Evolutionary conservation across 2,113 vertebrate species (phyloP).

Genomic region (Acanthisitta chloris): DNA sequence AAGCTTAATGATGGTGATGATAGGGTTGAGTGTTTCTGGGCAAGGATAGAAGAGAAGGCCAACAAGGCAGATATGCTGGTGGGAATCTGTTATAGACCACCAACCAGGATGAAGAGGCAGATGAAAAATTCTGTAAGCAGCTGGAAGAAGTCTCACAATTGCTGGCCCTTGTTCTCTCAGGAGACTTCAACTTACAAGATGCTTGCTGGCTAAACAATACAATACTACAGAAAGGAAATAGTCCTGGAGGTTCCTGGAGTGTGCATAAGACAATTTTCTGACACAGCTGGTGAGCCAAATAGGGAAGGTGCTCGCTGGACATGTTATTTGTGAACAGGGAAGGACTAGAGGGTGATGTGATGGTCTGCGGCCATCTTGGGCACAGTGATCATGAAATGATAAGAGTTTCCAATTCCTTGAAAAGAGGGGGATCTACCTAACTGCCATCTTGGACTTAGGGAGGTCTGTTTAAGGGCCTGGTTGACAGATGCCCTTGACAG

Average conservation of each 20-base stretch:
- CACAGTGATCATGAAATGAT: neutral
- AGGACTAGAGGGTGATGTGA: neutral
- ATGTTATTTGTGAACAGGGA: neutral
- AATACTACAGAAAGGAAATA: neutral
- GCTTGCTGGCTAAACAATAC: too few species aligned
- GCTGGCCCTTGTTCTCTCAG: neutral
- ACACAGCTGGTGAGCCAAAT: neutral
- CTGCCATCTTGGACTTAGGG: neutral
- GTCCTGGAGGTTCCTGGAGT: neutral
- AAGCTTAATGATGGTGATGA: neutral
- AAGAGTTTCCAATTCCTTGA: neutral
- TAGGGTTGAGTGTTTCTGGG: neutral
- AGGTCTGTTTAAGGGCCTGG: neutral
- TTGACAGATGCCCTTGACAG: neutral
- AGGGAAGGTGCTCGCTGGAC: neutral
- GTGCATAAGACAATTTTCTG: neutral
- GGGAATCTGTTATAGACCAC: neutral
- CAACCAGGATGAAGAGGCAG: neutral
- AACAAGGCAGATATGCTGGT: neutral
- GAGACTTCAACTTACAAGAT: neutral
- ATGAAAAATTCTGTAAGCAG: neutral
- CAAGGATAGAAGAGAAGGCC: neutral
- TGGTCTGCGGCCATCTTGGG: neutral
- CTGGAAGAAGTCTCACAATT: neutral
- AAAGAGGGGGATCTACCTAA: neutral